Evolutionary conservation across 2,113 vertebrate genomes (phyloP).

Genomic region (Corythornis madagascariensis): DNA sequence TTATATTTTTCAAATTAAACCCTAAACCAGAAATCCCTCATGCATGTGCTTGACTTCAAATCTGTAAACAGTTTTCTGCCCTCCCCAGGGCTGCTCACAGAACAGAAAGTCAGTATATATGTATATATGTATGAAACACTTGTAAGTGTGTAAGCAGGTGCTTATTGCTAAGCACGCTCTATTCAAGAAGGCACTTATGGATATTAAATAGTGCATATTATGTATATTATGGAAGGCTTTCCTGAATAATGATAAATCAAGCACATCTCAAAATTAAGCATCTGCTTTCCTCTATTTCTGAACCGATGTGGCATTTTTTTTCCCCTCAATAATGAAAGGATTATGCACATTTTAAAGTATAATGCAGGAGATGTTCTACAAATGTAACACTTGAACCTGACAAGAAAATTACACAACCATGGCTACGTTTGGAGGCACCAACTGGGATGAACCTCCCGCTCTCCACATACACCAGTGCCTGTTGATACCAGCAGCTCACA

Average conservation of each 20-base stretch:
- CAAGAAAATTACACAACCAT: slow-evolving; percentile 46
- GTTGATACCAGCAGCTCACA: slow-evolving; percentile 42
- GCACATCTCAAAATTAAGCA: slow-evolving; percentile 43
- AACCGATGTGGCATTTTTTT: background rate
- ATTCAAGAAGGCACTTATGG: background rate
- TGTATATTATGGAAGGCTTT: background rate
- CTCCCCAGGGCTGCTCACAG: background rate
- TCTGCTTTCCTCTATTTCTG: slow-evolving; percentile 12
- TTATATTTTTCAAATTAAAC: slow-evolving; percentile 30
- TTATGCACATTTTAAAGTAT: slow-evolving; percentile 54
- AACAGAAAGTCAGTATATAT: background rate
- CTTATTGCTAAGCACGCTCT: slow-evolving; percentile 14
- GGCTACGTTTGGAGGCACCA: slow-evolving; percentile 31
- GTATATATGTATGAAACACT: background rate
- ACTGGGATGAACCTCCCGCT: background rate
- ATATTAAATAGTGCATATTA: slow-evolving; percentile 9
- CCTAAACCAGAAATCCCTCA: background rate
- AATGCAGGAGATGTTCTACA: slow-evolving; percentile 42
- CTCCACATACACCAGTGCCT: background rate
- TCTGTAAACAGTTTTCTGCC: background rate
- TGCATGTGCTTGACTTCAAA: background rate
- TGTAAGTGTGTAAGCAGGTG: background rate
- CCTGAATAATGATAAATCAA: background rate
- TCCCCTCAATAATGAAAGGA: slow-evolving; percentile 8
- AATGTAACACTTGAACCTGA: slow-evolving; percentile 48